Evolutionary conservation across 1,140 invertebrate species (phyloP).

Genomic region (Batillaria attramentaria): DNA sequence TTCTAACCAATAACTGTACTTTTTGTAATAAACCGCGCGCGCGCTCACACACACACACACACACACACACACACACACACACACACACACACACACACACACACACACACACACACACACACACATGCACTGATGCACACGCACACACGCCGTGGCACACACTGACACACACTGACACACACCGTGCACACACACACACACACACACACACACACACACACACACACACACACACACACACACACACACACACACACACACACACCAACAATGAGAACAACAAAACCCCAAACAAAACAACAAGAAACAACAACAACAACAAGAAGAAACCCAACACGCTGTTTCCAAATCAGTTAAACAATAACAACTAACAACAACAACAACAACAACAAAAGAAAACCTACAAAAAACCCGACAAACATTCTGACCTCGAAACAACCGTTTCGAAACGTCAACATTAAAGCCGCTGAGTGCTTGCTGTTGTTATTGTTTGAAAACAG

Average conservation of each 20-base stretch:
- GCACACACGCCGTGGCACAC: conserved; percentile 4
- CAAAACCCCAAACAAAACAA: neutral
- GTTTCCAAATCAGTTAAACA: neutral
- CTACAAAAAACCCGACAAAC: neutral
- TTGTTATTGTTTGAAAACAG: too few relatives aligned
- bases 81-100: neutral
- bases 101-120: neutral
- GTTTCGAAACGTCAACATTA: too few relatives aligned
- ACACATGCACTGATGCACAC: neutral
- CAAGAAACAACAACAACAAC: neutral
- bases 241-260: neutral
- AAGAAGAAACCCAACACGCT: neutral
- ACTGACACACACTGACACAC: conserved; percentile 6
- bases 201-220: neutral
- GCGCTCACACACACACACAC: neutral
- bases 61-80: neutral
- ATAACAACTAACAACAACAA: neutral
- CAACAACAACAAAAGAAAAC: neutral
- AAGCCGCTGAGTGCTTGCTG: too few relatives aligned
- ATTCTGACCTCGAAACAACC: too few relatives aligned
- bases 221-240: too few relatives aligned
- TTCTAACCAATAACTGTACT: neutral
- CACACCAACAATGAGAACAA: neutral
- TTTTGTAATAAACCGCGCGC: neutral
- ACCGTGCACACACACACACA: neutral